Percentiles rank a stretch among this genome's conserved stretches.
Evolutionary conservation across 1,140 invertebrate species (phyloP).

Genomic region (Aphis craccivora): DNA sequence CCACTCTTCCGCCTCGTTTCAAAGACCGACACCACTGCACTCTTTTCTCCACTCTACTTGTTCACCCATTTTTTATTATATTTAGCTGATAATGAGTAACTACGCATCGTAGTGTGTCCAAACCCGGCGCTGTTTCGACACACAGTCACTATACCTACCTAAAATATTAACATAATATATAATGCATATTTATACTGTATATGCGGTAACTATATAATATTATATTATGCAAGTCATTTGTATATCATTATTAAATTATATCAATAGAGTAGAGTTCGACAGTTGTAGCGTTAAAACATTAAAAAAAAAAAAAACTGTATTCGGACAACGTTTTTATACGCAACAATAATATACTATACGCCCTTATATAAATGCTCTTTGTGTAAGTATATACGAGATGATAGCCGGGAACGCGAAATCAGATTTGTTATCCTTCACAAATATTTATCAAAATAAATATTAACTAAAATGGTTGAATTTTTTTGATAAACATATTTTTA

Average conservation of each 20-base stretch:
- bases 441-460: background rate
- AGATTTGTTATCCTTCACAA: background rate
- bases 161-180: background rate
- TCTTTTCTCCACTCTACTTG: background rate
- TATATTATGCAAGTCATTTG: background rate
- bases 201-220: background rate
- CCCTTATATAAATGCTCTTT: background rate
- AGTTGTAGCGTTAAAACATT: background rate
- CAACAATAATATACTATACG: background rate
- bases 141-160: background rate
- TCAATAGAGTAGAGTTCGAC: background rate
- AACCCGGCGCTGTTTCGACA: background rate
- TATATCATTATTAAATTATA: background rate
- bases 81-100: background rate
- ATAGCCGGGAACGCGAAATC: background rate
- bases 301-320: background rate
- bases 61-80: background rate
- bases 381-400: background rate
- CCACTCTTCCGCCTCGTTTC: background rate
- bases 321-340: background rate
- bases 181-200: background rate
- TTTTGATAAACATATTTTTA: background rate
- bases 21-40: background rate
- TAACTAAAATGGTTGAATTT: background rate
- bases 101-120: background rate